These are phyloP conservation scores for Pterostichus niger DNA, from an alignment of 2,888 invertebrate genomes.

Conservation along the genomic window DNA sequence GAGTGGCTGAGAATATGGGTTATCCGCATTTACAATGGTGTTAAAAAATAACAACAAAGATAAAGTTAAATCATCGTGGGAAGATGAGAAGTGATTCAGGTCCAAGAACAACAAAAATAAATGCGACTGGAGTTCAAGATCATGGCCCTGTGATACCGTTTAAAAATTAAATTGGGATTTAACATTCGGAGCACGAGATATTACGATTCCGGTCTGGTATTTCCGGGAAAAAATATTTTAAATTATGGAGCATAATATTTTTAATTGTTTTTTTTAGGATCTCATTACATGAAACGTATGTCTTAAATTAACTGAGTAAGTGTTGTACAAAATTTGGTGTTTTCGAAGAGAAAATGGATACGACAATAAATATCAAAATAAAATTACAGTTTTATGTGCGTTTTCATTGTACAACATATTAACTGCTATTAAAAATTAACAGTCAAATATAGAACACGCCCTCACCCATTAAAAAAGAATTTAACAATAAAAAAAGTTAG, in stretches of 20 bases:
- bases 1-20: constrained; percentile 50
- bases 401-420: too few species aligned
- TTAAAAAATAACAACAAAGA: constrained; percentile 2
- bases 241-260: not conserved
- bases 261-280: not conserved
- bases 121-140: constrained; percentile 36
- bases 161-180: not conserved
- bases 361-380: too few species aligned
- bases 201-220: not conserved
- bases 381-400: too few species aligned
- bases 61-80: constrained; percentile 35
- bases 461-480: too few species aligned
- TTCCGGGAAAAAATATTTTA: not conserved
- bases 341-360: too few species aligned
- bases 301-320: too few species aligned
- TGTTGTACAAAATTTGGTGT: too few species aligned
- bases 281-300: too few species aligned
- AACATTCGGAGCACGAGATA: constrained; percentile 9
- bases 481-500: too few species aligned
- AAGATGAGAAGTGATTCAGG: constrained; percentile 27
- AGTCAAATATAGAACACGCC: too few species aligned
- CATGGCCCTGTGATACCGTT: constrained; percentile 7
- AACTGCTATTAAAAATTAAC: too few species aligned
- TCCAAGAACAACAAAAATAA: not conserved
- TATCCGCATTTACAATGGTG: constrained; percentile 37